Percentiles rank a stretch among this genome's conserved stretches.
Conservation (phyloP, 2,113 vertebrate species). For the Oophaga pumilio region DNA sequence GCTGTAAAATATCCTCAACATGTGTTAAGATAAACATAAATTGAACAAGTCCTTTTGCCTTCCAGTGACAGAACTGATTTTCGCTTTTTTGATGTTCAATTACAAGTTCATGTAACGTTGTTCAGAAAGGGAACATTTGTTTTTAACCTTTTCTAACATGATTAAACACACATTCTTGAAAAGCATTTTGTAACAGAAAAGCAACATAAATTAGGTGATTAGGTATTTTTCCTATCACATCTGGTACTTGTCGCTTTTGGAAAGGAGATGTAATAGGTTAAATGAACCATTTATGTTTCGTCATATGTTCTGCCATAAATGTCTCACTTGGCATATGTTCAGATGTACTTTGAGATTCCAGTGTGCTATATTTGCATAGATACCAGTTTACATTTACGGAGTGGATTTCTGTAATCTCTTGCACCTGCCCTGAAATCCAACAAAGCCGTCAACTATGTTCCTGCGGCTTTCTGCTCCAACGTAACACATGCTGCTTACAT, state of each 20-base stretch:
- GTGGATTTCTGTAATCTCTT: constrained; percentile 19
- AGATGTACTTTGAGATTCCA: neutral
- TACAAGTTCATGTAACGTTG: neutral
- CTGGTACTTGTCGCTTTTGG: neutral
- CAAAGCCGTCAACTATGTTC: neutral
- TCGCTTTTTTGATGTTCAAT: neutral
- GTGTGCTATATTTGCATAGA: constrained; percentile 9
- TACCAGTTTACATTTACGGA: neutral
- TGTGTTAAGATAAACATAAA: no score
- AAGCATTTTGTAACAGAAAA: neutral
- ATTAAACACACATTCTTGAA: neutral
- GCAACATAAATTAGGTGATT: neutral
- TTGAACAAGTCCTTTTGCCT: neutral
- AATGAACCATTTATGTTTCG: constrained; percentile 22
- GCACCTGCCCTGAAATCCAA: neutral
- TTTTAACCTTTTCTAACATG: neutral
- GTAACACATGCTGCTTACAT: neutral
- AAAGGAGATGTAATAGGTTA: constrained; percentile 1
- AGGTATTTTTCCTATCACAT: constrained; percentile 10
- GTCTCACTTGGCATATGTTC: constrained; percentile 30
- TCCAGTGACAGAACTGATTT: neutral
- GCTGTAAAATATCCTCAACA: no score
- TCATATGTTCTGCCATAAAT: constrained; percentile 5
- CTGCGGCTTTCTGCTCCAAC: neutral
- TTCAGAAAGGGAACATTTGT: neutral